Evolutionary conservation across 2,797 vertebrate species (phyloP).

Genomic region (Trachurus trachurus): DNA sequence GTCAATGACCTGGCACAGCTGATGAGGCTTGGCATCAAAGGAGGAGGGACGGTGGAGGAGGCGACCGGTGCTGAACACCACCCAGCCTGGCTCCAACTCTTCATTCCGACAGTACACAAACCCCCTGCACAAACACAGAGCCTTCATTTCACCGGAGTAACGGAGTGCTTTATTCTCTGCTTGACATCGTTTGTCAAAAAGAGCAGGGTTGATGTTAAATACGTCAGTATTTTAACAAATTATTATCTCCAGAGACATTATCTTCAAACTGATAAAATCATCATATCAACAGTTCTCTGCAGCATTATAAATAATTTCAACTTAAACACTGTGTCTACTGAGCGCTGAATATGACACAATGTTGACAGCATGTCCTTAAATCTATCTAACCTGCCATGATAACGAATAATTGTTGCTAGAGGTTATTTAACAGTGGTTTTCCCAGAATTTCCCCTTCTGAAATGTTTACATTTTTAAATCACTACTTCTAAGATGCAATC

Average conservation of each 20-base stretch:
- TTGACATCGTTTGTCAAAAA: not conserved
- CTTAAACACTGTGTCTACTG: not conserved
- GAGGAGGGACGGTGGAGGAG: slow-evolving; percentile 96
- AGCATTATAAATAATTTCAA: not conserved
- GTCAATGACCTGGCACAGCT: slow-evolving; percentile 97
- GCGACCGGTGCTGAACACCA: slow-evolving; percentile 90
- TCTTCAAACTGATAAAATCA: not conserved
- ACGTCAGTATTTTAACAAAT: not conserved
- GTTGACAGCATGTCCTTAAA: slow-evolving; percentile 4
- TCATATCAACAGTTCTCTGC: not conserved
- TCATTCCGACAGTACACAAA: slow-evolving; percentile 99
- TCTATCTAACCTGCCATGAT: not conserved
- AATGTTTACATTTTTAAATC: slow-evolving; percentile 13
- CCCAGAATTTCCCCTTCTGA: slow-evolving; percentile 13
- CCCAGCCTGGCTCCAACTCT: slow-evolving; percentile 96
- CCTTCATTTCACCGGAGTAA: not conserved
- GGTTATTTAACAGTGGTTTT: not conserved
- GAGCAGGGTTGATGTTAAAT: not conserved
- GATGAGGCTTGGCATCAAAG: slow-evolving; percentile 97
- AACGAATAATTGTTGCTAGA: not conserved
- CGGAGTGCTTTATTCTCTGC: not conserved
- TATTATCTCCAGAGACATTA: not conserved
- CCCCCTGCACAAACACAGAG: slow-evolving; percentile 84
- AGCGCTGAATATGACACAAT: not conserved
- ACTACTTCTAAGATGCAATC: slow-evolving; percentile 1